Conservation (phyloP, 2,888 invertebrate species). For the Tiliacea citrago region DNA sequence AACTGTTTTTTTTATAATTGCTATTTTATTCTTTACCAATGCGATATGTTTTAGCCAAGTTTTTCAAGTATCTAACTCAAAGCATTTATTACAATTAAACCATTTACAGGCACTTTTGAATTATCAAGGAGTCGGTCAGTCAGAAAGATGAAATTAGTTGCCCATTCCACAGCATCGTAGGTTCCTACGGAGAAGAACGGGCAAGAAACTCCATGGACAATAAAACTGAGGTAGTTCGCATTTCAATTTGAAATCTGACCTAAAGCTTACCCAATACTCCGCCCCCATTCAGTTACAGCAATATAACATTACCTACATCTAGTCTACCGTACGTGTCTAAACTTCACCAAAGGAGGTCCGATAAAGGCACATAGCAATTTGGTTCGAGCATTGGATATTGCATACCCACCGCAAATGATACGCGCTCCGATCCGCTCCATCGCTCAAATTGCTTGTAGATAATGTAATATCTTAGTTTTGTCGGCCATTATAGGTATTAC, state of each 20-base stretch:
- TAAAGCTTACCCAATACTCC: constrained; percentile 3
- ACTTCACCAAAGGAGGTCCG: constrained; percentile 27
- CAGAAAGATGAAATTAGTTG: not conserved
- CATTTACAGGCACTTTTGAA: not conserved
- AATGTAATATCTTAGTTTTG: constrained; percentile 59
- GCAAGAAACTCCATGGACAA: not conserved
- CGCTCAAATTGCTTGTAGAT: constrained; percentile 61
- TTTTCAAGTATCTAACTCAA: not conserved
- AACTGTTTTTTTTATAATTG: not conserved
- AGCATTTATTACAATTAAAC: not conserved
- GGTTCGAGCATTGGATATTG: constrained; percentile 42
- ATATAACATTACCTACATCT: constrained; percentile 7
- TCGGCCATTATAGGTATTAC: constrained; percentile 57
- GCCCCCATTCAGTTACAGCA: constrained; percentile 11
- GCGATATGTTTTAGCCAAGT: not conserved
- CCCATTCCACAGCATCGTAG: not conserved
- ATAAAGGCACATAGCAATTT: constrained; percentile 45
- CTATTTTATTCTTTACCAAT: not conserved
- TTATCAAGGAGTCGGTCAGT: not conserved
- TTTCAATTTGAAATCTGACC: not conserved
- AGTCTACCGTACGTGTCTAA: constrained; percentile 29
- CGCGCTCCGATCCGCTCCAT: constrained; percentile 49
- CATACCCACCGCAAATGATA: constrained; percentile 62
- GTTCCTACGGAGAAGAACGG: too few species aligned
- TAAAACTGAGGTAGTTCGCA: too few species aligned